A percentile compares a stretch with the other conserved stretches of the same genome.
These are phyloP conservation scores for Chaenodraco wilsoni DNA, from an alignment of 2,797 vertebrate species.

Conservation along the genomic window DNA sequence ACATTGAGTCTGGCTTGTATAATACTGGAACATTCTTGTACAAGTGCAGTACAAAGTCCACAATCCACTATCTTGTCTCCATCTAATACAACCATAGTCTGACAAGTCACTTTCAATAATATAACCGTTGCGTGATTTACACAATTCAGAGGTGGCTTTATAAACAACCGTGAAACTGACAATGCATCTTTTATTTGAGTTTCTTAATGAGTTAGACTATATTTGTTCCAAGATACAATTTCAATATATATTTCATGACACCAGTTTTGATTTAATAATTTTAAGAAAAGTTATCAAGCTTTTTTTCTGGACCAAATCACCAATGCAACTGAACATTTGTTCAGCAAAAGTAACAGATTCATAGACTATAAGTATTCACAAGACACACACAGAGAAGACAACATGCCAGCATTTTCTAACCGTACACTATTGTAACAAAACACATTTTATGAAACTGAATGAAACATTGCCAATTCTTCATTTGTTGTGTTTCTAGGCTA, in stretches of 20 bases:
- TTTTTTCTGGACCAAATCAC: neutral
- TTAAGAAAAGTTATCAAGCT: neutral
- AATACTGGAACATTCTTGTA: neutral
- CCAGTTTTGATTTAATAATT: neutral
- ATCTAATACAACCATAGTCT: neutral
- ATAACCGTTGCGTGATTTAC: too few species aligned
- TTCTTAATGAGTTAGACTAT: neutral
- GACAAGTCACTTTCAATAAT: neutral
- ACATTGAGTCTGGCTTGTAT: neutral
- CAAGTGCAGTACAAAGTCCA: neutral
- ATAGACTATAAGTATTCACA: neutral
- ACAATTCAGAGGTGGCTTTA: too few species aligned
- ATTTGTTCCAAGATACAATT: neutral
- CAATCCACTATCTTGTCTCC: neutral
- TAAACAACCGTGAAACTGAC: constrained; percentile 1
- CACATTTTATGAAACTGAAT: neutral
- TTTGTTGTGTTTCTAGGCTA: neutral
- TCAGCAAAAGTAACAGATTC: neutral
- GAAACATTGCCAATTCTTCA: neutral
- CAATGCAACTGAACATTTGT: neutral
- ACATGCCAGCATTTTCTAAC: neutral
- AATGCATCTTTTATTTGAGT: neutral
- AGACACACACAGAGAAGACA: neutral
- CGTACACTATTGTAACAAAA: neutral
- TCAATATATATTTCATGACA: neutral